Percentiles rank a stretch among this genome's conserved stretches.
phyloP scores from a whole-genome alignment of 2,888 invertebrate species.

The Alcis repandata region DNA sequence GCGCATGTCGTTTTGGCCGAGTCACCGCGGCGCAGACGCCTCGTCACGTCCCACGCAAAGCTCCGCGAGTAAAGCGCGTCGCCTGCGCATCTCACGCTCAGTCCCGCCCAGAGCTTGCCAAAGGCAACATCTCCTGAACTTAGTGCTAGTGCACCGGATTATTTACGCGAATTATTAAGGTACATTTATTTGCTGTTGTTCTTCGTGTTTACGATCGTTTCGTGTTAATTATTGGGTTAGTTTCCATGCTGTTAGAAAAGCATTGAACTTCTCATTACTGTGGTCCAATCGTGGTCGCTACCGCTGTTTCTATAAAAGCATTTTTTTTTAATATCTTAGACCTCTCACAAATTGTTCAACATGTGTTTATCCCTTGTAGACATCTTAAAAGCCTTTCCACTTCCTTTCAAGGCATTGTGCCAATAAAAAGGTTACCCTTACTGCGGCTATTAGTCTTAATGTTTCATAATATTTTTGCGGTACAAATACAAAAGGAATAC shows the following conservation, averaged over 20 bases:
- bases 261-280: background rate
- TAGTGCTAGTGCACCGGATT: constrained; percentile 47
- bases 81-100: constrained; percentile 63
- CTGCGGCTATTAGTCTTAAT: constrained; percentile 13
- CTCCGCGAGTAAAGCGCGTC: constrained; percentile 69
- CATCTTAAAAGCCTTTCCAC: background rate
- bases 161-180: constrained; percentile 52
- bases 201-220: constrained; percentile 11
- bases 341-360: constrained; percentile 7
- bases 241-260: background rate
- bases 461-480: constrained; percentile 16
- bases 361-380: background rate
- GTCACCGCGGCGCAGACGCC: constrained; percentile 67
- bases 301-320: too few species aligned
- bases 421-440: constrained; percentile 5
- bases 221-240: background rate
- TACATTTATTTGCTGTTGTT: constrained; percentile 49
- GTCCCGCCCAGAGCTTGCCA: constrained; percentile 75
- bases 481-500: constrained; percentile 24
- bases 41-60: constrained; percentile 73
- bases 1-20: constrained; percentile 61
- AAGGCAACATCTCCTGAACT: constrained; percentile 67
- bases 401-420: background rate
- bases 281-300: background rate
- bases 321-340: background rate